Conservation (phyloP, 2,797 vertebrate genomes). For the Enteromius paludinosus region DNA sequence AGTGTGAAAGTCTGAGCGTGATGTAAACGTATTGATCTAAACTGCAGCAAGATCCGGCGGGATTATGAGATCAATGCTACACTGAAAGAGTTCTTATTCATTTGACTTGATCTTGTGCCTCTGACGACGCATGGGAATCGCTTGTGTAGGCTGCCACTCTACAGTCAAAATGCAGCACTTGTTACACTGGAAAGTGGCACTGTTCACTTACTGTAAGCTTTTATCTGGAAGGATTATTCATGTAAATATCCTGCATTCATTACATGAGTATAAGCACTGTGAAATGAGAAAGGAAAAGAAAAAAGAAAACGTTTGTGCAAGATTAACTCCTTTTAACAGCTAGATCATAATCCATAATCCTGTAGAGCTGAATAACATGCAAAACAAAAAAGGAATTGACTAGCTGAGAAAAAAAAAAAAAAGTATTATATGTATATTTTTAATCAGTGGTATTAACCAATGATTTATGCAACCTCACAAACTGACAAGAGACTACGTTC, state of each 20-base stretch:
- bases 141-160: not conserved
- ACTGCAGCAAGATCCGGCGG: slow-evolving; percentile 42
- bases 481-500: slow-evolving; percentile 13
- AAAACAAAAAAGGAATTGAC: slow-evolving; percentile 20
- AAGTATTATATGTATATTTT: not conserved
- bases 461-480: slow-evolving; percentile 22
- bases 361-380: slow-evolving; percentile 21
- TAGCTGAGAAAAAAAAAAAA: not conserved
- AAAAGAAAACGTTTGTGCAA: slow-evolving; percentile 25
- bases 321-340: slow-evolving; percentile 37
- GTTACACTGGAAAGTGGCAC: not conserved
- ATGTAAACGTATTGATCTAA: slow-evolving; percentile 50
- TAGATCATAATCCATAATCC: slow-evolving; percentile 24
- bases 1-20: slow-evolving; percentile 20
- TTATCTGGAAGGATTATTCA: slow-evolving; percentile 34
- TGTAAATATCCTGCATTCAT: slow-evolving; percentile 42
- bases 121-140: slow-evolving; percentile 6
- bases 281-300: slow-evolving; percentile 38
- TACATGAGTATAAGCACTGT: slow-evolving; percentile 11
- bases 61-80: slow-evolving; percentile 48
- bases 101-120: slow-evolving; percentile 43
- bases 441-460: not conserved
- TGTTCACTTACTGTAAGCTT: slow-evolving; percentile 7
- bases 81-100: slow-evolving; percentile 52
- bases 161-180: not conserved